Evolutionary conservation across 2,113 vertebrate genomes (phyloP), one percentile per base, ranked within the genome.

Genomic region (Agelaius phoeniceus): DNA sequence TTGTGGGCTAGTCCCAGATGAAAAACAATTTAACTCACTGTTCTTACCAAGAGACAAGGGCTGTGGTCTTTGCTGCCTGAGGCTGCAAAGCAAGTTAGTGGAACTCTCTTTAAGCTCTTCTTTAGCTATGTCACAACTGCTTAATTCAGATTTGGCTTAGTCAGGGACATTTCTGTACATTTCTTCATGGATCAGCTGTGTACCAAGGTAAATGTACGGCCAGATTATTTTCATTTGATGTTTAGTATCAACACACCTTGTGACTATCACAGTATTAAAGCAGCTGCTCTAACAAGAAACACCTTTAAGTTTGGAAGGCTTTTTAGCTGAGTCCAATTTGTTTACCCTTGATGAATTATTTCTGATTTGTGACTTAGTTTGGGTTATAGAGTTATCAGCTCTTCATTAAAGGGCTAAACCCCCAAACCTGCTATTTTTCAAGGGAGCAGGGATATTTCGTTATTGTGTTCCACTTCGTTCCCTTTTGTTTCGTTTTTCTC

Each of bases 401-500:
- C 49, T 94, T 95, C 75, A 81, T 86, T 85, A 96, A 94, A 95
- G 61, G 65, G 30, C 71, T 88, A 95, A 88, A 75, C 41, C 61
- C 35, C 57, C 6, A 14, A 95, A 57, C 41, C 52, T 94, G 51
- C 21, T 91, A 31, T 84, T 95, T 95, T 95, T 93, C 86, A 92
- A 82, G 44, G 20, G 31, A 20, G 7, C 30, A 8, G 5, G 33
- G 57, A 13, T 44, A 72, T 67, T 91, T 83, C 6, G 4, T 93
- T 82, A 87, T 81, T 97, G 91, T 92, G 51, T 90, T 94, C 83
- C 55, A 95, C 48, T 89, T 92, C n/a, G 68, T 95, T 92, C 89
- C 67, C 93, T 95, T 97, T 92, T 95, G 87, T 97, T 97, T 97
- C 84, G 76, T 97, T 97, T 96, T 94, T 94, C 95, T 97, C 77